These are phyloP conservation scores for Pseudorasbora parva DNA, from an alignment of 2,113 vertebrate species.

Conservation along the genomic window DNA sequence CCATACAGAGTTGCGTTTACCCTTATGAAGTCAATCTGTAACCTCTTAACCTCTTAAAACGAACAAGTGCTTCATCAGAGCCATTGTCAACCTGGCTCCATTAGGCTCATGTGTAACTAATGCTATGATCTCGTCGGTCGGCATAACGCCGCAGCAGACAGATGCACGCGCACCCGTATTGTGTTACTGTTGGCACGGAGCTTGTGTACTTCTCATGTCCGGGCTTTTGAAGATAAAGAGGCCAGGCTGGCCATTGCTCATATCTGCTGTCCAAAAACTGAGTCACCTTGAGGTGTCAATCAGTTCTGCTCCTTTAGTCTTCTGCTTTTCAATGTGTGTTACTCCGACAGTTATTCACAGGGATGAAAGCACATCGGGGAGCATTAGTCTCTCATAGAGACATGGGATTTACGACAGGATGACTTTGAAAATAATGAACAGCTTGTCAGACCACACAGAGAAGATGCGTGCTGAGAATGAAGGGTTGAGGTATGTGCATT, in stretches of 20 bases:
- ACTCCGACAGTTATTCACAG: conserved; percentile 14
- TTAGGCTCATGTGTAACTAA: conserved; percentile 66
- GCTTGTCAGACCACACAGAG: conserved; percentile 29
- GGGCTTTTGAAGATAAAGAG: conserved; percentile 40
- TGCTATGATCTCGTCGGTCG: conserved; percentile 55
- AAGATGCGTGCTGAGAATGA: neutral
- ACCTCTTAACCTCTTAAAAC: conserved; percentile 60
- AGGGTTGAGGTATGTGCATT: neutral
- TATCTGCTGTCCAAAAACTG: conserved; percentile 50
- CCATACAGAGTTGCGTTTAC: conserved; percentile 55
- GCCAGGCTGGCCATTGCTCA: conserved; percentile 28
- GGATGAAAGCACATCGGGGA: conserved; percentile 19
- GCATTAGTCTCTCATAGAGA: conserved; percentile 1
- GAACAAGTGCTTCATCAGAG: conserved; percentile 65
- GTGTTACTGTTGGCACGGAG: conserved; percentile 57
- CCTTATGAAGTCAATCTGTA: conserved; percentile 51
- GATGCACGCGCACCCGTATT: conserved; percentile 50
- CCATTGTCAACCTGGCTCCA: conserved; percentile 43
- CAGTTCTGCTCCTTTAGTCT: conserved; percentile 39
- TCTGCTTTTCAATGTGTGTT: neutral
- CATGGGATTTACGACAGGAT: conserved; percentile 25
- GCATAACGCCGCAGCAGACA: conserved; percentile 47
- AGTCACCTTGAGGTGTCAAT: conserved; percentile 14
- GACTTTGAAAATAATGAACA: conserved; percentile 26
- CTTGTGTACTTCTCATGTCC: conserved; percentile 12